A percentile compares a stretch with the other conserved stretches of the same genome.
Conservation (phyloP, 2,113 vertebrate species). For the Nesogale talazaci region DNA sequence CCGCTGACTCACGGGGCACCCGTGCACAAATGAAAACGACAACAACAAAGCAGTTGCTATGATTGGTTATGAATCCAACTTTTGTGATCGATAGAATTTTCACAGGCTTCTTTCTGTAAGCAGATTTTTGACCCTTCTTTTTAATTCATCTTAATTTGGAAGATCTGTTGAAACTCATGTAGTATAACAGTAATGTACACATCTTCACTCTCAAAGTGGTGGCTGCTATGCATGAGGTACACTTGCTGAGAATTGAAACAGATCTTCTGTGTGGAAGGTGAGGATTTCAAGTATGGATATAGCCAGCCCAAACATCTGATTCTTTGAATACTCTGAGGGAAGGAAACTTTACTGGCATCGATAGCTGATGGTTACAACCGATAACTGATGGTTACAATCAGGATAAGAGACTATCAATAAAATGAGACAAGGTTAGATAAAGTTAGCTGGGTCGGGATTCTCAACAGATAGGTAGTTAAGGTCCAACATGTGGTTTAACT, state of each 20-base stretch:
- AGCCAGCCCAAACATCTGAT: background rate
- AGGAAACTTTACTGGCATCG: background rate
- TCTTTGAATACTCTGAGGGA: background rate
- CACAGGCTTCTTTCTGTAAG: background rate
- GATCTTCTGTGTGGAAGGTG: background rate
- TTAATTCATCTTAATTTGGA: background rate
- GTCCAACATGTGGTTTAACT: no score
- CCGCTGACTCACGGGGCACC: background rate
- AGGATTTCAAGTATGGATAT: background rate
- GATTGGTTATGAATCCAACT: background rate
- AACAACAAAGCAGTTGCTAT: background rate
- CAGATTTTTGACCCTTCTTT: background rate
- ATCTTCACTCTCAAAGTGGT: background rate
- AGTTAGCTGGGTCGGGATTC: background rate
- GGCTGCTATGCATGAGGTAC: background rate
- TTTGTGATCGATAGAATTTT: background rate
- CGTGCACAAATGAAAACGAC: background rate
- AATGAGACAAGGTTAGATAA: background rate
- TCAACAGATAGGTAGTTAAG: no score
- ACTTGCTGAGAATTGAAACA: background rate
- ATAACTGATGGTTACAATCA: background rate
- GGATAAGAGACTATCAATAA: background rate
- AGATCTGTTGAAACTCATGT: background rate
- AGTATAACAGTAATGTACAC: background rate
- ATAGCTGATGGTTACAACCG: no score